Base-by-base conservation (phyloP, 2,113 vertebrate species). In the Aleadryas rufinucha region DNA sequence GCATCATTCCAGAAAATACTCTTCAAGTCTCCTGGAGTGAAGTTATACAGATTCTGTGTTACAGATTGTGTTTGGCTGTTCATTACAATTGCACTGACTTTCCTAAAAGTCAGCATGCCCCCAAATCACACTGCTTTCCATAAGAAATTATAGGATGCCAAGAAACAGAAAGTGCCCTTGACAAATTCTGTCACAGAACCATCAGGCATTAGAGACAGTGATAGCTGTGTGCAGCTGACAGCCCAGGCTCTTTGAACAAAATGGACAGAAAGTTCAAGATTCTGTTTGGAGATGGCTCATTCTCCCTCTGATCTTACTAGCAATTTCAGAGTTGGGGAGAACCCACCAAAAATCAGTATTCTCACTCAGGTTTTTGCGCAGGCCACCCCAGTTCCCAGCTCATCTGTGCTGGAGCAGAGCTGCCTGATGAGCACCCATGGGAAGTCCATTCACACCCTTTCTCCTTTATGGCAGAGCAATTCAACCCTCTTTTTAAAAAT, bases 1-100 rank as follows among this genome's bases (percentile, higher is more conserved):
- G 66, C 52, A 92, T 50, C 61, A 59, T 93, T 97, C 95, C 92
- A 96, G 92, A 97, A 97, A 96, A 90, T 83, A 49, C 85, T 85
- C 37, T 78, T 71, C 33, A n/a, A 37, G 63, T 77, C 87, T 95
- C 69, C 70, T 47, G 91, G 49, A 88, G 77, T 59, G 93, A 85
- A 94, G 85, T 68, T 76, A 60, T 8, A 42, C 66, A 84, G 53
- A 79, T 96, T 91, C 93, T 72, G 61, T 89, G 78, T 49, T 75
- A 72, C 61, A 77, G 89, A 84, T 52, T 81, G 81, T 59, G 2
- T 84, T 47, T 95, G 87, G 52, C 75, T 92, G 37, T 33, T 94
- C 69, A 11, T 45, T 83, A 23, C 71, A 87, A 84, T 50, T 30
- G 10, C 72, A 59, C 30, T 50, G 61, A 84, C 44, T 95, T 77